These are phyloP conservation scores for Drosophila ironensis DNA, from an alignment of 1,140 invertebrate genomes.

Conservation along the genomic window DNA sequence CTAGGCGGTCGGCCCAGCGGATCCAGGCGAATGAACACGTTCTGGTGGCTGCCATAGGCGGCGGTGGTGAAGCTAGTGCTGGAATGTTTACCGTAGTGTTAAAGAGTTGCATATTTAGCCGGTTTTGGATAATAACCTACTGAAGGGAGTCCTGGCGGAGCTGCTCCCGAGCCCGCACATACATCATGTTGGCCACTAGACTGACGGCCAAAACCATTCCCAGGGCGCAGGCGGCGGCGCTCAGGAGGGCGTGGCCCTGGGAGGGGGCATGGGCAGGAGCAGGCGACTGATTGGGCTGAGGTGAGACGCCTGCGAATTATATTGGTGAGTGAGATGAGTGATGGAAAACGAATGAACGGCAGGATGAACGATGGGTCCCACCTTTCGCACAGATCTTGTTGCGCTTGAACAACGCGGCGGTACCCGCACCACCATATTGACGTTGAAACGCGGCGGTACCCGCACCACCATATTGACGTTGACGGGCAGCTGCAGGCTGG, in stretches of 20 bases:
- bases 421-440: constrained; percentile 86
- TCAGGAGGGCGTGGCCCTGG: constrained; percentile 73
- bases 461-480: constrained; percentile 91
- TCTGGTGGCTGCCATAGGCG: constrained; percentile 87
- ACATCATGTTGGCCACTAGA: constrained; percentile 88
- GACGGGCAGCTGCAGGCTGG: constrained; percentile 86
- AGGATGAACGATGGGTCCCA: constrained; percentile 63
- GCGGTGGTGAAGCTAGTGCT: constrained; percentile 87
- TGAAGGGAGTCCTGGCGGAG: constrained; percentile 88
- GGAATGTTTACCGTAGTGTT: constrained; percentile 6
- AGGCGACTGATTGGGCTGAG: constrained; percentile 78
- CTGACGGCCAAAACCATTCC: constrained; percentile 88
- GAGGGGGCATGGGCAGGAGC: constrained; percentile 78
- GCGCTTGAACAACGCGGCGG: constrained; percentile 86
- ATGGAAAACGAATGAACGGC: neutral
- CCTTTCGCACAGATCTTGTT: constrained; percentile 95
- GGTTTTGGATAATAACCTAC: constrained; percentile 83
- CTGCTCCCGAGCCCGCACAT: constrained; percentile 90
- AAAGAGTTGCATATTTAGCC: constrained; percentile 67
- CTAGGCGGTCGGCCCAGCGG: constrained; percentile 86
- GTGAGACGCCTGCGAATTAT: constrained; percentile 64
- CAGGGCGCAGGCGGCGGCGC: constrained; percentile 90
- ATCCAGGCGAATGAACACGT: constrained; percentile 88
- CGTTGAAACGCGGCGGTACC: constrained; percentile 84
- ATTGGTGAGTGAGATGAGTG: constrained; percentile 5